phyloP scores from a whole-genome alignment of 2,888 invertebrate species.

The Adelphocoris suturalis region DNA sequence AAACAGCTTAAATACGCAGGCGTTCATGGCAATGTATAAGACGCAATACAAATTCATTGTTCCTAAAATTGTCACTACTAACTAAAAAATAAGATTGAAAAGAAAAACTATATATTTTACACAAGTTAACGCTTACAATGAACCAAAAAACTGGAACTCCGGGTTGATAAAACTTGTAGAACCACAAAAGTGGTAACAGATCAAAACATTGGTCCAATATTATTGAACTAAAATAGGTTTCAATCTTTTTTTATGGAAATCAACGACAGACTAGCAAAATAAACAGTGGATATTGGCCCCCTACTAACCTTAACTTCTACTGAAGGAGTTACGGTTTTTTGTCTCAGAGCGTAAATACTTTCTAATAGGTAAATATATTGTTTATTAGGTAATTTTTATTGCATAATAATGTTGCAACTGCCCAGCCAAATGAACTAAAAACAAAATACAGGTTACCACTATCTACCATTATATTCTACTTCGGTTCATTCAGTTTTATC shows the following conservation, averaged over 20 bases:
- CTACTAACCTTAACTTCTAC: background rate
- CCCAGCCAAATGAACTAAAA: conserved; percentile 57
- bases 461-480: background rate
- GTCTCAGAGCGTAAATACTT: conserved; percentile 40
- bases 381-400: conserved; percentile 41
- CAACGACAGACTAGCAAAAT: conserved; percentile 18
- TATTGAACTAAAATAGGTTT: background rate
- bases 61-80: conserved; percentile 28
- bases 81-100: background rate
- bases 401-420: conserved; percentile 61
- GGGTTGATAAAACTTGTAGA: background rate
- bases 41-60: conserved; percentile 26
- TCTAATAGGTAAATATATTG: conserved; percentile 15
- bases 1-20: conserved; percentile 51
- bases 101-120: conserved; percentile 7
- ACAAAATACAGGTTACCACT: conserved; percentile 41
- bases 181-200: background rate
- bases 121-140: conserved; percentile 27
- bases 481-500: conserved; percentile 5
- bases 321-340: conserved; percentile 20
- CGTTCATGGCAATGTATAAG: conserved; percentile 15
- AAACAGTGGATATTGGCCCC: background rate
- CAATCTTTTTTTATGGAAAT: background rate
- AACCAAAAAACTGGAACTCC: conserved; percentile 44
- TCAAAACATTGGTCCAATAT: background rate